These are phyloP conservation scores for Australoheros facetus DNA, from an alignment of 2,797 vertebrate species.

Conservation along the genomic window DNA sequence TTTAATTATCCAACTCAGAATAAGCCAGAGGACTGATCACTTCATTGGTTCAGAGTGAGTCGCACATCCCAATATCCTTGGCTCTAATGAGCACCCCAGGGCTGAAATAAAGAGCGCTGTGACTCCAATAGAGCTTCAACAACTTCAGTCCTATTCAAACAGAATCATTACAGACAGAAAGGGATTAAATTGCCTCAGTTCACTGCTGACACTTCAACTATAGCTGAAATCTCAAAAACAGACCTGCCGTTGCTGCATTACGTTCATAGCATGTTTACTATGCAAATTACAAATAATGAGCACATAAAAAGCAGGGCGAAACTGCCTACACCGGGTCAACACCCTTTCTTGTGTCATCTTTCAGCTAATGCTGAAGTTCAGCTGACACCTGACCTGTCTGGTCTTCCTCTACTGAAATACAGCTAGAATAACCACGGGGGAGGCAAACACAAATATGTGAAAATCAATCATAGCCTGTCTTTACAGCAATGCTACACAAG, in stretches of 20 bases:
- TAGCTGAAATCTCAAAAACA: constrained; percentile 21
- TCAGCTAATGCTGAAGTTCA: constrained; percentile 32
- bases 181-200: constrained; percentile 43
- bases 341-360: constrained; percentile 23
- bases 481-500: background rate
- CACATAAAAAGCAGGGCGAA: background rate
- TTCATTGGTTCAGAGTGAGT: constrained; percentile 60
- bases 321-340: background rate
- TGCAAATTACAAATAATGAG: constrained; percentile 19
- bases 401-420: constrained; percentile 15
- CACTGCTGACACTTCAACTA: constrained; percentile 26
- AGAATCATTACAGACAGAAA: constrained; percentile 55
- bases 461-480: background rate
- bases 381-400: constrained; percentile 43
- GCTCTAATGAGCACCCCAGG: constrained; percentile 67
- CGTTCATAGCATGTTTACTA: constrained; percentile 17
- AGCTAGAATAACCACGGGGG: constrained; percentile 1
- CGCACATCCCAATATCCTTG: constrained; percentile 55
- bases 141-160: constrained; percentile 57
- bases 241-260: constrained; percentile 20
- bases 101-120: constrained; percentile 56
- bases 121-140: constrained; percentile 50
- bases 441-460: constrained; percentile 12
- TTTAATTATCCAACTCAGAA: constrained; percentile 59
- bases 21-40: constrained; percentile 61